Evolutionary conservation across 2,888 invertebrate species (phyloP).

Genomic region (Achlya flavicornis): DNA sequence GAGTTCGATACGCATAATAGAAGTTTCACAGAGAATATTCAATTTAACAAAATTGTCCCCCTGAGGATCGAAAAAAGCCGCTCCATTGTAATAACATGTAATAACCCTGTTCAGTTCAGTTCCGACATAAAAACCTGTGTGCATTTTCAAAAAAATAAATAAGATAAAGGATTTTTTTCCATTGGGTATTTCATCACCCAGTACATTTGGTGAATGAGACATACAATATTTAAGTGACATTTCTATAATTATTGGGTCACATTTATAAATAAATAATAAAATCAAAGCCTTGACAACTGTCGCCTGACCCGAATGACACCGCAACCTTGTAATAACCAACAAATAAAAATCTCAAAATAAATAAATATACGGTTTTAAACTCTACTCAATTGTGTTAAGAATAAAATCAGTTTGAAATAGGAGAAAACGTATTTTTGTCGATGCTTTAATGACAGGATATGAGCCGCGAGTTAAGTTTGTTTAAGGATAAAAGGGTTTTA

Average conservation of each 20-base stretch:
- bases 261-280: conserved; percentile 33
- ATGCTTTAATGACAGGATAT: conserved; percentile 46
- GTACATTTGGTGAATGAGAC: neutral
- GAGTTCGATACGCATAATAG: too few relatives aligned
- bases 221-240: neutral
- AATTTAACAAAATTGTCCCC: too few relatives aligned
- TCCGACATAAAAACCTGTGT: too few relatives aligned
- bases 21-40: too few relatives aligned
- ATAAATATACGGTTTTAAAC: conserved; percentile 18
- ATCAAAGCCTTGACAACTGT: conserved; percentile 41
- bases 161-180: neutral
- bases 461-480: conserved; percentile 40
- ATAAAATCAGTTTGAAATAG: neutral
- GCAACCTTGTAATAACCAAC: conserved; percentile 14
- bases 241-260: conserved; percentile 18
- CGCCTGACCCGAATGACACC: conserved; percentile 49
- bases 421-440: conserved; percentile 13
- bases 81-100: too few relatives aligned
- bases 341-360: conserved; percentile 23
- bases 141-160: neutral
- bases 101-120: too few relatives aligned
- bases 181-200: neutral
- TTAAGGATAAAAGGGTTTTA: conserved; percentile 21
- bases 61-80: too few relatives aligned
- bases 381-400: conserved; percentile 18